Base-by-base conservation (phyloP, 2,888 invertebrate genomes). In the Nemotelus pantherinus region DNA sequence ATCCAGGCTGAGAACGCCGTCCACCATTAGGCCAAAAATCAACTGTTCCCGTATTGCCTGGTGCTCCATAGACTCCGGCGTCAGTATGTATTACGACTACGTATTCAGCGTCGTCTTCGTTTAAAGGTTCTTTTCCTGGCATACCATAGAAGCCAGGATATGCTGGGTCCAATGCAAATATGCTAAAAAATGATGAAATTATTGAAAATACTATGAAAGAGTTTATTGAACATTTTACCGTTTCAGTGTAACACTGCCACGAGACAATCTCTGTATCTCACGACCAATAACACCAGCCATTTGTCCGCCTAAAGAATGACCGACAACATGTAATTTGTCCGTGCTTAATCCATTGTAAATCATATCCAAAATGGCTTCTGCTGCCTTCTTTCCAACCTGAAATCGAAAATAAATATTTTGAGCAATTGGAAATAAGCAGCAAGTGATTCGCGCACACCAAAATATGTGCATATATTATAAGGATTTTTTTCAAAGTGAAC, bases 51-150 rank as follows among this genome's bases (percentile, higher is more conserved):
- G 90, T 90, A 25, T 86, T 84, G 0, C 89, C 88, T 0, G 90
- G 90, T 0, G 90, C 90, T 0, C 91, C 91, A 78, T 90, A 91
- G 0, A 89, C 25, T 47, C 91, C 90, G 0, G 91, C 90, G 81
- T 92, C 92, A 0, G 93, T 92, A 82, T 93, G 93, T 78, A 93
- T 92, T 3, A 93, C 89, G 84, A 93, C 91, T 1, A 91, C 91
- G 64, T 91, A 90, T 70, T 89, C 89, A 0, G 91, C 91, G 83
- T 91, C 91, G 2, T 85, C 86, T 2, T 88, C 87, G 57, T 82
- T 87, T 9, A 91, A 84, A 80, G 90, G 90, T 67, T 88, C 85
- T 1, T 88, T 88, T 1, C 89, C 88, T 10, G 58, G 57, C 65
- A 89, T 85, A 2, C 57, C 57, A 81, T 91, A 91, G 83, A 90